Conservation (phyloP, 53 echinoderm and acorn worm genomes). For the Patiria pectinifera region DNA sequence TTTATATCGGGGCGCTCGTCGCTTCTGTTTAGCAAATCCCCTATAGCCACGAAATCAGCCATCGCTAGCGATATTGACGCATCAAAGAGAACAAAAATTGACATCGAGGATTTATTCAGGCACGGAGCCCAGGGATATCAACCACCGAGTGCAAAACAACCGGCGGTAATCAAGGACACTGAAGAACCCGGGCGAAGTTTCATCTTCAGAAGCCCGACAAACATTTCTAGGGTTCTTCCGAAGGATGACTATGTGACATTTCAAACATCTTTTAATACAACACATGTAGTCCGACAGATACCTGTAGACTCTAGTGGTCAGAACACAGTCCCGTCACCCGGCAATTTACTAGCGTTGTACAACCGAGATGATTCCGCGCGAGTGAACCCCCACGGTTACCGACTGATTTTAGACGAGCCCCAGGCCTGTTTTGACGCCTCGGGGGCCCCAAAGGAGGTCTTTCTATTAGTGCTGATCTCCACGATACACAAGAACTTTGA, state of each 20-base stretch:
- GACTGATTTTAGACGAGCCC: conserved; percentile 84
- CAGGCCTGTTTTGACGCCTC: conserved; percentile 80
- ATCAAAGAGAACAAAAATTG: neutral
- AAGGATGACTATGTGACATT: neutral
- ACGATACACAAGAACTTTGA: conserved; percentile 97
- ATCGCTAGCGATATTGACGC: neutral
- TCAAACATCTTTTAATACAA: neutral
- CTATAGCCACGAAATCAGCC: neutral
- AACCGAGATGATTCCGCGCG: conserved; percentile 16
- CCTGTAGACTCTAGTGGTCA: neutral
- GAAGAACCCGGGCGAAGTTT: neutral
- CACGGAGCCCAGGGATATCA: neutral
- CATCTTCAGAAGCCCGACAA: neutral
- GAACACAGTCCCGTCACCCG: neutral
- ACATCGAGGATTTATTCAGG: neutral
- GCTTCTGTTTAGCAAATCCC: conserved; percentile 48
- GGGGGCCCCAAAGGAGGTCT: conserved; percentile 73
- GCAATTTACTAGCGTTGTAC: neutral
- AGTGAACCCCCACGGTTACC: conserved; percentile 84
- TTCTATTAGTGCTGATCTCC: conserved; percentile 80
- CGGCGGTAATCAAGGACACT: neutral
- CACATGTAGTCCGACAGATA: neutral
- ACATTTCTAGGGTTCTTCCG: neutral
- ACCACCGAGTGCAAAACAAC: neutral
- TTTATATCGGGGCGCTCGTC: conserved; percentile 66